Conservation (phyloP, 2,797 vertebrate genomes). For the Gobionotothen gibberifrons region DNA sequence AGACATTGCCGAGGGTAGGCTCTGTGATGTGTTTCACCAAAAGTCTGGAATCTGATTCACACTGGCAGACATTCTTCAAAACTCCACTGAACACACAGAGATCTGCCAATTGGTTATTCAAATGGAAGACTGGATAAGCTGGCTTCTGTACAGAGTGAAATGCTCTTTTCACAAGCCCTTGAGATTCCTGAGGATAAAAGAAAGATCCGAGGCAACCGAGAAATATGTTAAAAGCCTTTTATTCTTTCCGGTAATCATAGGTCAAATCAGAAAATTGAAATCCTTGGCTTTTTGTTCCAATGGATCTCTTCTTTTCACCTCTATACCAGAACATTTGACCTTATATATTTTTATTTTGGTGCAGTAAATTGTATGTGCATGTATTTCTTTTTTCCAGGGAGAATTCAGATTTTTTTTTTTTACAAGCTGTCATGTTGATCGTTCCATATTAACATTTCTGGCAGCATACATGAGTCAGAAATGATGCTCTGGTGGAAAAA, state of each 20-base stretch:
- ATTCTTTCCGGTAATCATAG: constrained; percentile 27
- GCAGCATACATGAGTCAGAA: constrained; percentile 22
- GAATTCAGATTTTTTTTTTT: not conserved
- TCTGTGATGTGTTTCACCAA: constrained; percentile 39
- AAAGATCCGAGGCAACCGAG: constrained; percentile 18
- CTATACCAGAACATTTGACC: constrained; percentile 29
- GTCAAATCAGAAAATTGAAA: constrained; percentile 30
- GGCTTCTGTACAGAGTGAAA: constrained; percentile 4
- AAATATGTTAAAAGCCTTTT: constrained; percentile 26
- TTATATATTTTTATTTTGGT: constrained; percentile 22
- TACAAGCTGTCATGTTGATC: not conserved
- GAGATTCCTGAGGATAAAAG: constrained; percentile 40
- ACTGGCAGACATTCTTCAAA: constrained; percentile 27
- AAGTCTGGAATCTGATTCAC: constrained; percentile 36
- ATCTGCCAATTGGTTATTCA: constrained; percentile 47
- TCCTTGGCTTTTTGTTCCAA: constrained; percentile 26
- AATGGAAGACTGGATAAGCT: constrained; percentile 24
- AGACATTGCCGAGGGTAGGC: constrained; percentile 22
- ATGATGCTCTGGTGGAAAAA: not conserved
- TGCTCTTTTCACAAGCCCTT: constrained; percentile 32
- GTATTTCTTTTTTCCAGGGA: not conserved
- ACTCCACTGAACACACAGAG: constrained; percentile 28
- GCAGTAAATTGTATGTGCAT: not conserved
- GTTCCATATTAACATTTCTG: constrained; percentile 22
- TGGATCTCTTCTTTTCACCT: constrained; percentile 3